Evolutionary conservation across 2,797 vertebrate species (phyloP).

Genomic region (Oceanodroma leucorhoa): DNA sequence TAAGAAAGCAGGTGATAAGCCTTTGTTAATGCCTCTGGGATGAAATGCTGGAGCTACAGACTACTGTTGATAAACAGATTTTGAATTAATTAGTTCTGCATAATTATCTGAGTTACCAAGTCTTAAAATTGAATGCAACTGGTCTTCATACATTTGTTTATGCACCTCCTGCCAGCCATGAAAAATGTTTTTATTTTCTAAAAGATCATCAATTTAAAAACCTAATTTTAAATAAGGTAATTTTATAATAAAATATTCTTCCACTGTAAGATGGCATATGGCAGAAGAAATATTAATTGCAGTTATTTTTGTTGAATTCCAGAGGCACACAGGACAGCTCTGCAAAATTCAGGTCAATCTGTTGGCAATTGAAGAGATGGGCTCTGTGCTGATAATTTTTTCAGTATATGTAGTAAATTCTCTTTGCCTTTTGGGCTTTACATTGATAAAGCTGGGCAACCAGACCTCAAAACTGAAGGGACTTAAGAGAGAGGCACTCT

Average conservation of each 20-base stretch:
- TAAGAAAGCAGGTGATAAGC: conserved; percentile 76
- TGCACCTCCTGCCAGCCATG: conserved; percentile 9
- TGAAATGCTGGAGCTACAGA: conserved; percentile 69
- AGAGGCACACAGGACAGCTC: conserved; percentile 22
- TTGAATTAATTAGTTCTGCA: conserved; percentile 81
- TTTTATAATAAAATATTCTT: conserved; percentile 25
- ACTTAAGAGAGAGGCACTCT: not conserved
- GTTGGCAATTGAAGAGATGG: not conserved
- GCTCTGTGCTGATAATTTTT: not conserved
- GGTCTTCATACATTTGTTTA: conserved; percentile 54
- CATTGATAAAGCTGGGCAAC: not conserved
- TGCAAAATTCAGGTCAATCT: conserved; percentile 36
- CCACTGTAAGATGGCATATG: conserved; percentile 20
- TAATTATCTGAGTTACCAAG: conserved; percentile 73
- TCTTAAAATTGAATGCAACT: conserved; percentile 66
- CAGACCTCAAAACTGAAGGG: not conserved
- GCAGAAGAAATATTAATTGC: conserved; percentile 32
- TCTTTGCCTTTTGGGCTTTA: not conserved
- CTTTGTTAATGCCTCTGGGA: conserved; percentile 77
- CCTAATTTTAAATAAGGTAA: conserved; percentile 51
- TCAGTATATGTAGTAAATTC: not conserved
- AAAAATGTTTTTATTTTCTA: conserved; percentile 29
- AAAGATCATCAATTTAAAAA: conserved; percentile 7
- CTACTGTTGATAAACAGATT: conserved; percentile 81
- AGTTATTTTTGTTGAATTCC: conserved; percentile 41